phyloP scores from a whole-genome alignment of 1,140 invertebrate species.

The Papilio machaon region DNA sequence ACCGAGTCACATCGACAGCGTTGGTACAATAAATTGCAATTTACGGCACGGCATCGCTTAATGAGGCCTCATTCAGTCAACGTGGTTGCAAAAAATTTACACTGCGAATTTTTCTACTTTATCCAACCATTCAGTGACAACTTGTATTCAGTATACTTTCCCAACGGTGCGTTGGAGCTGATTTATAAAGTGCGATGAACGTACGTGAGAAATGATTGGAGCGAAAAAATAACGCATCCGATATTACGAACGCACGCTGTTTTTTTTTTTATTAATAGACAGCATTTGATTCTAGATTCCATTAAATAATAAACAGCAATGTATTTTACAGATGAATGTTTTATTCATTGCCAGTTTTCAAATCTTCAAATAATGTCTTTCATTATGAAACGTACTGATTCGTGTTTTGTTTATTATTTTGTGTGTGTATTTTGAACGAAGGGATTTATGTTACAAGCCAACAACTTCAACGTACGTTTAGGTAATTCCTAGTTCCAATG shows the following conservation, averaged over 20 bases:
- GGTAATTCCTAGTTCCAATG: too few species aligned
- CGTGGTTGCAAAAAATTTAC: constrained; percentile 45
- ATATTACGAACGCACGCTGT: background rate
- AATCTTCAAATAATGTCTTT: too few species aligned
- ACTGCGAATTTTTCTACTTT: constrained; percentile 49
- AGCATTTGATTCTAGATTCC: background rate
- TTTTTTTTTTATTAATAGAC: background rate
- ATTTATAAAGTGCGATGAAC: constrained; percentile 18
- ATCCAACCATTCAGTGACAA: constrained; percentile 39
- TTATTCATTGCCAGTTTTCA: background rate
- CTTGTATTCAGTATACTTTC: constrained; percentile 48
- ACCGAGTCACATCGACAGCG: constrained; percentile 9
- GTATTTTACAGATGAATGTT: background rate
- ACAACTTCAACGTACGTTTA: too few species aligned
- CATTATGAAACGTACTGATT: too few species aligned
- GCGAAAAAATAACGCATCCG: constrained; percentile 8
- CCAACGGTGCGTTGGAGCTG: constrained; percentile 9
- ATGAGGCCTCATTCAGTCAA: constrained; percentile 49
- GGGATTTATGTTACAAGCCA: too few species aligned
- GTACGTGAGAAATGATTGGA: constrained; percentile 16
- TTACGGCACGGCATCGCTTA: constrained; percentile 41
- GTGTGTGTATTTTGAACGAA: too few species aligned
- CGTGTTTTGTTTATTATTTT: too few species aligned
- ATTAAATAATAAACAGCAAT: background rate
- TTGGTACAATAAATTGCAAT: constrained; percentile 37